Base-by-base conservation (phyloP, 2,888 invertebrate species). In the Drosophila histrio region DNA sequence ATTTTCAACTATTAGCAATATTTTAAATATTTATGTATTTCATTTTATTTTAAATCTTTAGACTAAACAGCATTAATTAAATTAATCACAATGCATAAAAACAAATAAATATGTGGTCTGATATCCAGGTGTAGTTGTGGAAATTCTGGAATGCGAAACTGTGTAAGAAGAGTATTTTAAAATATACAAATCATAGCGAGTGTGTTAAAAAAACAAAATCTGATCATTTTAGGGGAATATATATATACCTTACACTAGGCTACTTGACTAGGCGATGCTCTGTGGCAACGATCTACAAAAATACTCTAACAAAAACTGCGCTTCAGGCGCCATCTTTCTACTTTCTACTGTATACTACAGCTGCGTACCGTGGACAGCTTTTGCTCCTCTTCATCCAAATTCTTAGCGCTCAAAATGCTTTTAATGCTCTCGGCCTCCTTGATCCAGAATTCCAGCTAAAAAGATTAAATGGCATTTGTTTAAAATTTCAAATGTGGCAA, bases 381-480 rank as follows among this genome's bases (percentile, higher is more conserved):
- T 66, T 89, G 91, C 26, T 90, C 91, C 68, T 91, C 91, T 47
- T 90, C 91, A 36, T 90, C 90, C 46, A 91, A 75, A 9, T 90
- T 79, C 66, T 91, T 91, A 3, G 91, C 88, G 65, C 87, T 89
- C 39, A 93, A 80, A 52, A 94, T 91, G 43, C 92, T 92, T 77
- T 94, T 94, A 11, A 93, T 93, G 83, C 93, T 93, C 88, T 94
- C 94, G 0, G 94, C 94, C 83, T 93, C 93, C 67, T 93, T 93
- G 90, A 94, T 92, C 94, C 94, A 94, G 41, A 91, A 89, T 60
- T 93, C 92, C 52, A 94, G 85, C 94, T 94, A 75, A 30, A 72
- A 49, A 7, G 3, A 43, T 15, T 13, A 3, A 38, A 19, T n/a
- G 7, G 1, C 3, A 9, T 2, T 9, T 5, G 11, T 5, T 22